phyloP scores from a whole-genome alignment of 1,140 invertebrate species.

The Colletes latitarsis region DNA sequence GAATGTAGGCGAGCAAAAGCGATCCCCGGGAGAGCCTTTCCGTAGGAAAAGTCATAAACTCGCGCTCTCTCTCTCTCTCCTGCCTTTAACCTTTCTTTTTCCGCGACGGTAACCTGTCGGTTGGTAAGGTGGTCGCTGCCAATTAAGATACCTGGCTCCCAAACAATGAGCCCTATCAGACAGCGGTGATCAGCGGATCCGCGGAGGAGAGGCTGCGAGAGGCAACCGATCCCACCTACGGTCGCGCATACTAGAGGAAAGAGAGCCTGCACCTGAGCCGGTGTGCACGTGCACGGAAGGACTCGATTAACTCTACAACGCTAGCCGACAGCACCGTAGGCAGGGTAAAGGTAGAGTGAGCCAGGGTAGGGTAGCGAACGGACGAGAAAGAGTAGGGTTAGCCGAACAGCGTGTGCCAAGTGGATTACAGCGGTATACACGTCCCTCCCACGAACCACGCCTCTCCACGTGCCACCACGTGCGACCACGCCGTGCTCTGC shows the following conservation, averaged over 20 bases:
- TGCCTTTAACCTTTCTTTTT: slow-evolving; percentile 21
- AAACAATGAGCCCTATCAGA: slow-evolving; percentile 40
- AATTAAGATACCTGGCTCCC: slow-evolving; percentile 39
- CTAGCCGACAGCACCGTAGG: slow-evolving; percentile 35
- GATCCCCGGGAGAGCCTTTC: too few species aligned
- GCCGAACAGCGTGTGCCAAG: slow-evolving; percentile 72
- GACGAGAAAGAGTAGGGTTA: slow-evolving; percentile 69
- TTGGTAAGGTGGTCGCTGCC: slow-evolving; percentile 33
- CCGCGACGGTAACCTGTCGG: not conserved
- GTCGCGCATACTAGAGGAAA: slow-evolving; percentile 27
- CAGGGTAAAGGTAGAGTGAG: slow-evolving; percentile 53
- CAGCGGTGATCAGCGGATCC: slow-evolving; percentile 26
- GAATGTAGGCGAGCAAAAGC: too few species aligned
- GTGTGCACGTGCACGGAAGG: slow-evolving; percentile 48
- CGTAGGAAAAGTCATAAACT: slow-evolving; percentile 24
- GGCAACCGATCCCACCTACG: slow-evolving; percentile 38
- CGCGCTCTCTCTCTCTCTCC: not conserved
- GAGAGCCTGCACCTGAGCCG: slow-evolving; percentile 24
- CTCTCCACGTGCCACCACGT: slow-evolving; percentile 77
- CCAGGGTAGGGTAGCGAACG: slow-evolving; percentile 56
- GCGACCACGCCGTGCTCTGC: slow-evolving; percentile 53
- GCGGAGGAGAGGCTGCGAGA: slow-evolving; percentile 6
- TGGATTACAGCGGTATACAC: slow-evolving; percentile 69
- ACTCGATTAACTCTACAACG: slow-evolving; percentile 28
- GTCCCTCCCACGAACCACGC: slow-evolving; percentile 77